A percentile compares a stretch with the other conserved stretches of the same genome.
phyloP scores from a whole-genome alignment of 2,797 vertebrate species.

The Tapirus indicus region DNA sequence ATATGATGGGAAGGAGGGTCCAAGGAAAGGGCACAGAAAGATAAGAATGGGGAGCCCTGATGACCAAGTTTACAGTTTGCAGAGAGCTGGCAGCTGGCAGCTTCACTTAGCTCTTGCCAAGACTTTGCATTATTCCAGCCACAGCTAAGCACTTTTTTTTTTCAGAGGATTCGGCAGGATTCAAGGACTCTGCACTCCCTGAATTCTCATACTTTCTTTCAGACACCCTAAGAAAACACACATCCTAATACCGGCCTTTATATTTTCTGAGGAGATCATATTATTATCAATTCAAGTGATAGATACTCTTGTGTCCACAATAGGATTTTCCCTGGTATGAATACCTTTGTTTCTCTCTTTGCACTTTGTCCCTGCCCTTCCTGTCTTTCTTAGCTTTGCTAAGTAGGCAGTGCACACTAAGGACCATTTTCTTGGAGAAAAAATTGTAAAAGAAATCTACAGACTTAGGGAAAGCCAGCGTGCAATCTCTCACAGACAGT shows the following conservation, averaged over 20 bases:
- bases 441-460: background rate
- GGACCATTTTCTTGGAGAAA: background rate
- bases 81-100: background rate
- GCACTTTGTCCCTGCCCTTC: background rate
- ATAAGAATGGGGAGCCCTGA: background rate
- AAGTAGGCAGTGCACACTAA: background rate
- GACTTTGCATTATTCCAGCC: background rate
- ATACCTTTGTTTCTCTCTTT: conserved; percentile 20
- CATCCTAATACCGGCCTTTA: background rate
- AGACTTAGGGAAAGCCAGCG: background rate
- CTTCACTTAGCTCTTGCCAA: background rate
- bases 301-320: background rate
- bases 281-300: conserved; percentile 16
- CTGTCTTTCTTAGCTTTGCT: background rate
- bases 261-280: background rate
- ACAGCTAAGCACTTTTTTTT: background rate
- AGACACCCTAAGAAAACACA: background rate
- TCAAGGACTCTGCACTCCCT: background rate
- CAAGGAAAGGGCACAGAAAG: background rate
- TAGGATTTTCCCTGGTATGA: background rate
- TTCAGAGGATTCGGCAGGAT: background rate
- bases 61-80: background rate
- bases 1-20: background rate
- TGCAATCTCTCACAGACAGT: background rate
- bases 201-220: conserved; percentile 15